A percentile compares a stretch with the other conserved stretches of the same genome.
Evolutionary conservation across 2,888 invertebrate genomes (phyloP).

Genomic region (Furcula furcula): DNA sequence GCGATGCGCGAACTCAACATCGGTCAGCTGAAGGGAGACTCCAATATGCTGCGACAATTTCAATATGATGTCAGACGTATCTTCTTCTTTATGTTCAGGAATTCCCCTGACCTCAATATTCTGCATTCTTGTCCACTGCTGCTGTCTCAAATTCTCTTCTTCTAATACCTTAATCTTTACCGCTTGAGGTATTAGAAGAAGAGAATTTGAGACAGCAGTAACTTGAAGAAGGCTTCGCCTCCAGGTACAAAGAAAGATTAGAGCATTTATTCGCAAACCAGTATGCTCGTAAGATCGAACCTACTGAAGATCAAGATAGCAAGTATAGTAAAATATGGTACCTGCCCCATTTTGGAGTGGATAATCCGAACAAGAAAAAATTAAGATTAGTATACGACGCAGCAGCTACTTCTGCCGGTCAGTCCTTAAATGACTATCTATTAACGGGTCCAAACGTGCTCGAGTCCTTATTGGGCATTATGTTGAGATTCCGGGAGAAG

Average conservation of each 20-base stretch:
- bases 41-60: no score
- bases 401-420: conserved; percentile 12
- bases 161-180: no score
- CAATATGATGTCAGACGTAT: no score
- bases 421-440: conserved; percentile 14
- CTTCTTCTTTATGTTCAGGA: no score
- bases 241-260: conserved; percentile 19
- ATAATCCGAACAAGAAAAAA: conserved; percentile 25
- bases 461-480: conserved; percentile 15
- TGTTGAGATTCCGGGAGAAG: conserved; percentile 20
- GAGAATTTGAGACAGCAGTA: no score
- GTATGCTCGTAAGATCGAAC: conserved; percentile 11
- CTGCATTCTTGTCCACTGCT: no score
- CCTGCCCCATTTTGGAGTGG: conserved; percentile 27
- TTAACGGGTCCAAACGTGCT: conserved; percentile 20
- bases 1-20: no score
- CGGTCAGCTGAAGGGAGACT: no score
- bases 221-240: conserved; percentile 5
- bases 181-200: no score
- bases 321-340: conserved; percentile 19
- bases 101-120: no score
- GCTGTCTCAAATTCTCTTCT: no score
- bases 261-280: conserved; percentile 22
- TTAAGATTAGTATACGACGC: conserved; percentile 22
- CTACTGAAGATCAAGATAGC: not conserved